Percentiles rank a stretch among this genome's conserved stretches.
phyloP scores from a whole-genome alignment of 2,797 vertebrate species.

The Nannoperca obscura region DNA sequence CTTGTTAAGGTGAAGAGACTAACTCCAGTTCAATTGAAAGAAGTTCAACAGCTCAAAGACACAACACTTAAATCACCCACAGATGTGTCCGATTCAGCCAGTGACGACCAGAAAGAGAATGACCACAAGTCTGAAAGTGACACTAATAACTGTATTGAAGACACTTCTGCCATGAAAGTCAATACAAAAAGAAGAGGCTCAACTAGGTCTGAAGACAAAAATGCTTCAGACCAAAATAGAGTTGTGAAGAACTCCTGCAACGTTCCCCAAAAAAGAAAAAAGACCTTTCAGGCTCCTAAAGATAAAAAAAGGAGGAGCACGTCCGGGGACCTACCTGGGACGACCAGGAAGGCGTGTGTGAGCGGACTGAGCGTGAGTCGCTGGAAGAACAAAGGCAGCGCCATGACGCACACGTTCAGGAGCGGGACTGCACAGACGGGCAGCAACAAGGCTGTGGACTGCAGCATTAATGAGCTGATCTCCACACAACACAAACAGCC shows the following conservation, averaged over 20 bases:
- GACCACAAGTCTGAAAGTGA: slow-evolving; percentile 5
- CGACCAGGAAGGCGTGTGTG: slow-evolving; percentile 80
- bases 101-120: slow-evolving; percentile 3
- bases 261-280: slow-evolving; percentile 35
- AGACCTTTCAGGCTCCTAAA: slow-evolving; percentile 23
- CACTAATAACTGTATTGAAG: background rate
- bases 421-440: slow-evolving; percentile 3
- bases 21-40: slow-evolving; percentile 17
- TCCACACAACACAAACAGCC: slow-evolving; percentile 26
- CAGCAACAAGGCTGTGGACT: slow-evolving; percentile 39
- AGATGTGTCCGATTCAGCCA: slow-evolving; percentile 9
- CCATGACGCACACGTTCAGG: background rate
- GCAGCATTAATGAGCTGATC: slow-evolving; percentile 72
- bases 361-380: slow-evolving; percentile 84
- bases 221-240: slow-evolving; percentile 1
- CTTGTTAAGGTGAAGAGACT: slow-evolving; percentile 39
- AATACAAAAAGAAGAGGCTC: background rate
- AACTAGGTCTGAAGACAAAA: slow-evolving; percentile 1
- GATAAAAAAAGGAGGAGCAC: slow-evolving; percentile 58
- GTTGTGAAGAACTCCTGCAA: background rate
- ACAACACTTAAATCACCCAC: background rate
- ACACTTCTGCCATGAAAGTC: background rate
- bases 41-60: slow-evolving; percentile 12
- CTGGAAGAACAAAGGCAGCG: slow-evolving; percentile 72
- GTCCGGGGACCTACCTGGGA: slow-evolving; percentile 53